Evolutionary conservation across 2,888 invertebrate species (phyloP), one percentile per base, ranked within the genome.

Genomic region (Cinara cedri): DNA sequence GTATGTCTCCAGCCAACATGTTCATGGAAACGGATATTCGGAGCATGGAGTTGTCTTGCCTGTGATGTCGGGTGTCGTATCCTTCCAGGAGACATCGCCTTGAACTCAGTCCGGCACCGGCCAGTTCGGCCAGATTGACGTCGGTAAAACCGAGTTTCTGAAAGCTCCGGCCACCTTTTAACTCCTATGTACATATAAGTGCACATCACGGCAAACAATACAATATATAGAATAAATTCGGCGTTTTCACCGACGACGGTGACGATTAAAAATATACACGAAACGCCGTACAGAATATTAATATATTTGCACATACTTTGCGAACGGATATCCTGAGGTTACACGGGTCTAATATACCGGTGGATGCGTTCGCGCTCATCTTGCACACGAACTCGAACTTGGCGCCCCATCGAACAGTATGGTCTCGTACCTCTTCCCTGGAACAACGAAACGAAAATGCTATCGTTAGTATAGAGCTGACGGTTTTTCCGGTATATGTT

Each of bases 71-170:
- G 82, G 92, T 90, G 87, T 97, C 96, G 88, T 98, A 98, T 21
- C 97, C 98, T 88, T 98, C 97, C 82, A 98, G 89, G 82, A 98
- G 90, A 86, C 94, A 97, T 84, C 95, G 92, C 83, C 95, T 90
- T 84, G 92, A 90, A 81, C 92, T 92, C 84, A 92, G 89, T 57
- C 97, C 98, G 57, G 96, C 92, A 82, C 97, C 98, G 80, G 98
- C 98, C 87, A 94, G 94, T 88, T 98, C 97, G 81, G 98, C 95
- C 85, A 98, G 90, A 88, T 99, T 98, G 85, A 98, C 89, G 88
- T 98, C 97, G 84, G 95, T 97, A 89, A 96, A 98, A 83, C 98
- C 98, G 84, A 99, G 90, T 89, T 98, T 98, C 88, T 94, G 94
- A 87, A 92, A 95, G 83, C 95, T 92, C 83, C 93, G 90, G 72